phyloP scores from a whole-genome alignment of 2,797 vertebrate genomes.

The Sparidentex hasta region DNA sequence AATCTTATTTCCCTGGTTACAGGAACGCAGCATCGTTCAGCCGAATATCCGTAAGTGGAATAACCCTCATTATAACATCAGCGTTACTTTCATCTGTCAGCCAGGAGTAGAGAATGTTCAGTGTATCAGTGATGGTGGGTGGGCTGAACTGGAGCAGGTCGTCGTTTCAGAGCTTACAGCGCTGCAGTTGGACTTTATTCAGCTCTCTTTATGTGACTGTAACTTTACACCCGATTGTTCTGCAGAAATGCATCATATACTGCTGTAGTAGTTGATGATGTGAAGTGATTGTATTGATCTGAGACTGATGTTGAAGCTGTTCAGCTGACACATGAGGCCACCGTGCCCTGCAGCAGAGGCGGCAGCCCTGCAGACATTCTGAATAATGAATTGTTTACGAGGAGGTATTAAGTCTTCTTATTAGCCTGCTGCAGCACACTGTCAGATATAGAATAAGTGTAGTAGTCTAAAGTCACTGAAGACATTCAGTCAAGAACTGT shows the following conservation, averaged over 20 bases:
- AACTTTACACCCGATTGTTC: background rate
- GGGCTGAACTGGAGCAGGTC: slow-evolving; percentile 2
- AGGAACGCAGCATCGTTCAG: background rate
- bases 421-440: background rate
- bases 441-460: background rate
- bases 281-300: background rate
- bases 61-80: background rate
- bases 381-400: background rate
- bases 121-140: background rate
- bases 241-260: background rate
- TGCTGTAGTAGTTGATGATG: background rate
- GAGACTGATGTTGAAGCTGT: background rate
- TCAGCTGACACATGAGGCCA: background rate
- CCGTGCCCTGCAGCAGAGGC: background rate
- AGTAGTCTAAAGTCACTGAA: too few species aligned
- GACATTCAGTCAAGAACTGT: too few species aligned
- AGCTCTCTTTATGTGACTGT: background rate
- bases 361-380: background rate
- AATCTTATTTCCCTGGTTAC: slow-evolving; percentile 1
- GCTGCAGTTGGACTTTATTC: background rate
- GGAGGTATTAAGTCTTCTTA: background rate
- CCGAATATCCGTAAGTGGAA: background rate
- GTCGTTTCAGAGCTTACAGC: background rate
- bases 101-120: background rate
- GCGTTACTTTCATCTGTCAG: background rate